These are phyloP conservation scores for Pachypanchax playfairii DNA, from an alignment of 2,113 vertebrate genomes.

Conservation along the genomic window DNA sequence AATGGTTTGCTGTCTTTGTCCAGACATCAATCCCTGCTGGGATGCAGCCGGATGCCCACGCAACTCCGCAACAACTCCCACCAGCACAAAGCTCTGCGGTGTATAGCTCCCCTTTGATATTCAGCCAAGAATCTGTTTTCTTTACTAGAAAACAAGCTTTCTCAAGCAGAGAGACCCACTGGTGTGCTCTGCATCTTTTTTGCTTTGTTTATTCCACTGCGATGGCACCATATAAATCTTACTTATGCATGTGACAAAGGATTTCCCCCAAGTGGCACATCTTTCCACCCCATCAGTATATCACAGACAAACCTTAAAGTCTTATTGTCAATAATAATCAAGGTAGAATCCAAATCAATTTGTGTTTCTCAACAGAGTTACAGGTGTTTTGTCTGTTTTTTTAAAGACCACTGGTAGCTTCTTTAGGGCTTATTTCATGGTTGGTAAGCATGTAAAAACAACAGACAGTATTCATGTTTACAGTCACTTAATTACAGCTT, in stretches of 20 bases:
- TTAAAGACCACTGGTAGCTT: conserved; percentile 43
- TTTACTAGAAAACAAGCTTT: conserved; percentile 41
- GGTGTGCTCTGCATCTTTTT: conserved; percentile 2
- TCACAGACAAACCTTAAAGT: conserved; percentile 1
- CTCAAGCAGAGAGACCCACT: conserved; percentile 13
- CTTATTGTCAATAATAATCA: conserved; percentile 10
- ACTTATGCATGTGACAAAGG: conserved; percentile 7
- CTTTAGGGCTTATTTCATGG: conserved; percentile 55
- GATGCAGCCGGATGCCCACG: conserved; percentile 22
- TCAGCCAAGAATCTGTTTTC: conserved; percentile 49
- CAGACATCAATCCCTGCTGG: conserved; percentile 44
- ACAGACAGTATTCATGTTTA: conserved; percentile 51
- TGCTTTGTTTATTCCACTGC: conserved; percentile 35
- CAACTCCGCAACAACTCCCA: conserved; percentile 38
- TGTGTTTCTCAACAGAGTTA: conserved; percentile 32
- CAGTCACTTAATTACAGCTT: conserved; percentile 56
- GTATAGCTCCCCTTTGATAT: conserved; percentile 44
- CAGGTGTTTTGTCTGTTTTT: conserved; percentile 1
- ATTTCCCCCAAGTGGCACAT: background rate
- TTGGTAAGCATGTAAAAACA: conserved; percentile 50
- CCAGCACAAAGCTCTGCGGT: conserved; percentile 25
- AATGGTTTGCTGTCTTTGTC: conserved; percentile 40
- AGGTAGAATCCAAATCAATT: conserved; percentile 40
- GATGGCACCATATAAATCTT: conserved; percentile 23
- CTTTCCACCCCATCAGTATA: background rate